A percentile compares a stretch with the other conserved stretches of the same genome.
phyloP scores from a whole-genome alignment of 2,113 vertebrate species.

The Copsychus sechellarum region DNA sequence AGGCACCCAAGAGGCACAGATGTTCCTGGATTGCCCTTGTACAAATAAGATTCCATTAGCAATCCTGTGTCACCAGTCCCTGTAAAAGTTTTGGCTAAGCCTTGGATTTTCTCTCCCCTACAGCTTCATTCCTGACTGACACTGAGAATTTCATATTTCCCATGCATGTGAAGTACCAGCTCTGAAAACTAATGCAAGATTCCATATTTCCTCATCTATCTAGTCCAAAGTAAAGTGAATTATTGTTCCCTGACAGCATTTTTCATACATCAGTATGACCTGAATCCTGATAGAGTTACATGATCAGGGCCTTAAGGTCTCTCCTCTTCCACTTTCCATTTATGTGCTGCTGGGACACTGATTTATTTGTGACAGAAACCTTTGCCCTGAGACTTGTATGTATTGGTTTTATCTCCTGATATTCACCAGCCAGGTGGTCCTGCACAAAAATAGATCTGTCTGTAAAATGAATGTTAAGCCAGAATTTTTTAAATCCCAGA shows the following conservation, averaged over 20 bases:
- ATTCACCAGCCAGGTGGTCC: not conserved
- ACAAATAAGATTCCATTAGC: not conserved
- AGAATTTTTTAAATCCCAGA: not conserved
- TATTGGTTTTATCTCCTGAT: not conserved
- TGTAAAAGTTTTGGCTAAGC: not conserved
- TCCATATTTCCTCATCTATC: not conserved
- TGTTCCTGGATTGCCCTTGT: not conserved
- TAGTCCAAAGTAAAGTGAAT: not conserved
- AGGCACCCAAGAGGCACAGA: not conserved
- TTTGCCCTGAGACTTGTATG: not conserved
- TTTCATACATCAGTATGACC: not conserved
- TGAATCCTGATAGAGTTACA: not conserved
- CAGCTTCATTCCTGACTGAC: not conserved
- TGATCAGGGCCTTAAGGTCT: not conserved
- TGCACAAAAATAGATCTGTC: not conserved
- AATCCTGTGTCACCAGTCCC: not conserved
- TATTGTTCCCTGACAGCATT: not conserved
- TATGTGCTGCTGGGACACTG: not conserved
- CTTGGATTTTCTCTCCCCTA: not conserved
- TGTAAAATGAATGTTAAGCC: slow-evolving; percentile 7
- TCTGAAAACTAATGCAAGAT: not conserved
- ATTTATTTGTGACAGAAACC: not conserved
- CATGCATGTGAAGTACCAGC: not conserved
- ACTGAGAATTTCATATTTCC: not conserved
- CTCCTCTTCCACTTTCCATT: not conserved